Evolutionary conservation across 1,140 invertebrate species (phyloP).

Genomic region (Pogonomyrmex californicus): DNA sequence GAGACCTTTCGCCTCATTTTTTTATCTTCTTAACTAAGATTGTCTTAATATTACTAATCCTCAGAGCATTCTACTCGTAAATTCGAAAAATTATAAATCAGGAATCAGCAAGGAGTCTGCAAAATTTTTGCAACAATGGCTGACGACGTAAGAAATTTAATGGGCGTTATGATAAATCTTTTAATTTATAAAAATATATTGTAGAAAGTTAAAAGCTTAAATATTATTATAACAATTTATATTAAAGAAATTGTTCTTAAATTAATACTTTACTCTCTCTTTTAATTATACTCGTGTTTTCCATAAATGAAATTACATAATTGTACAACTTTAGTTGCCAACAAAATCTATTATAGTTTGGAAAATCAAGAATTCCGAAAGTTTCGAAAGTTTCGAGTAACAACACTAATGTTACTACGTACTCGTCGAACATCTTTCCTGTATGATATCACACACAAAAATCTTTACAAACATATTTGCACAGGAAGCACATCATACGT

Average conservation of each 20-base stretch:
- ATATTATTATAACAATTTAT: not conserved
- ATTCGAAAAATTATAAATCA: not conserved
- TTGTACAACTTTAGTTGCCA: conserved; percentile 10
- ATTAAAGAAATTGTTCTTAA: not conserved
- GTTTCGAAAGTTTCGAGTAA: conserved; percentile 26
- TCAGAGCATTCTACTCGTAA: not conserved
- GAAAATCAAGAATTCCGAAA: conserved; percentile 28
- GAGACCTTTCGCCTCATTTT: not conserved
- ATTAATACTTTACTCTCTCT: not conserved
- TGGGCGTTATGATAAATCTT: not conserved
- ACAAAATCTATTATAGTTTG: conserved; percentile 29
- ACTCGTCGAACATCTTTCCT: conserved; percentile 6
- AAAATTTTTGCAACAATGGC: not conserved
- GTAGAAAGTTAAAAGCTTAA: not conserved
- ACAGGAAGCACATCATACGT: not conserved
- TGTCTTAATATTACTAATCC: not conserved
- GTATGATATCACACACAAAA: not conserved
- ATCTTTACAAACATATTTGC: not conserved
- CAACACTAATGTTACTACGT: not conserved
- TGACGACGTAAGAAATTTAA: not conserved
- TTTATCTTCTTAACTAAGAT: conserved; percentile 5
- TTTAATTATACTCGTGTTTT: not conserved
- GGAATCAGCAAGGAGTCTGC: not conserved
- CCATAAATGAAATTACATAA: not conserved
- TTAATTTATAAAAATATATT: not conserved